Conservation (phyloP, 1,140 invertebrate genomes). For the Aphelenchoides besseyi region DNA sequence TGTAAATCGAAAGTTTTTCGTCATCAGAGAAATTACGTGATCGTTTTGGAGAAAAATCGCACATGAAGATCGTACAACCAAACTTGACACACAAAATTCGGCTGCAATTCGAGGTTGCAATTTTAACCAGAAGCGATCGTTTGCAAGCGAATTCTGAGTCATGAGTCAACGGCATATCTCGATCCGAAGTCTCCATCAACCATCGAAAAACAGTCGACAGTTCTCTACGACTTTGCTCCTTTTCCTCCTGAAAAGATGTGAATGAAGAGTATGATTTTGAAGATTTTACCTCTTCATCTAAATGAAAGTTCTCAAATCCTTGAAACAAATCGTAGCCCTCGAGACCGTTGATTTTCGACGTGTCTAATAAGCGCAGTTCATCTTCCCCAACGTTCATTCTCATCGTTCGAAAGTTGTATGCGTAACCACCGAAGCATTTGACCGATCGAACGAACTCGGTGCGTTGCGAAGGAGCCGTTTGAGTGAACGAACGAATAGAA, state of each 20-base stretch:
- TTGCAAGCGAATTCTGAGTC: neutral
- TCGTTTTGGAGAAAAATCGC: neutral
- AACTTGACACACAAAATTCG: neutral
- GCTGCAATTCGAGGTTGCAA: neutral
- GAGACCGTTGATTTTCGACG: neutral
- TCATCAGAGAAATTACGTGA: neutral
- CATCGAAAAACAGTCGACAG: neutral
- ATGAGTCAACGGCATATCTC: neutral
- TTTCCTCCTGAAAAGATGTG: neutral
- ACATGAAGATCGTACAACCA: neutral
- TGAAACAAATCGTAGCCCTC: neutral
- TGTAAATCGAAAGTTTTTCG: neutral
- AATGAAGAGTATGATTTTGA: neutral
- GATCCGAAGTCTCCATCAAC: neutral
- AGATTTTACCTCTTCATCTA: neutral
- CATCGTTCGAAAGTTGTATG: neutral
- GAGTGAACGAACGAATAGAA: no score
- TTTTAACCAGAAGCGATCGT: neutral
- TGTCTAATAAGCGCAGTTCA: neutral
- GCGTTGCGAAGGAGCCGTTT: neutral
- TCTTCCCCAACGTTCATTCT: neutral
- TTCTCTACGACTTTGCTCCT: neutral
- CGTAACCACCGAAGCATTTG: neutral
- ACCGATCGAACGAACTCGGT: neutral
- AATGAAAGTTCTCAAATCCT: neutral